Base-by-base conservation (phyloP, 2,113 vertebrate species). In the Rhombomys opimus region DNA sequence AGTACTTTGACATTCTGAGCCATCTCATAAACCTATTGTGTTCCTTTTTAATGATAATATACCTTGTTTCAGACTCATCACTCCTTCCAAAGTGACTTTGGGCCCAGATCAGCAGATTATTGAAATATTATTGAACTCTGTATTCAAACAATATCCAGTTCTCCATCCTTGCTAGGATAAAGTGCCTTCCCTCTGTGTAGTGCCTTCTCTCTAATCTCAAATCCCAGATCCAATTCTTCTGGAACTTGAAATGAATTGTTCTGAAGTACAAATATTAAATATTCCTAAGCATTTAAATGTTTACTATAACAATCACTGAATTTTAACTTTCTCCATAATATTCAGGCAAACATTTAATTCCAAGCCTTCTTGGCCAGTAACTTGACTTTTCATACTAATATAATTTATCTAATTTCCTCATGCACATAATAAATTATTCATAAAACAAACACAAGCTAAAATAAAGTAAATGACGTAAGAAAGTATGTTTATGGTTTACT, bases 381-480 rank as follows among this genome's bases (percentile, higher is more conserved):
- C 59, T 38, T 87, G 88, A 35, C 50, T 73, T 86, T 85, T 17
- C 86, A 61, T 68, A 57, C 63, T 81, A 93, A 38, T 75, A n/a
- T 77, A 94, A 95, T 89, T 89, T 95, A 76, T 94, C 67, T 90
- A 92, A 95, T 93, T 94, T 96, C 32, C 41, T 91, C 85, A 87
- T 72, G 82, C 91, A 41, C 38, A 35, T 77, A 92, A 95, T 92
- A 15, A 68, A 95, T 96, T 97, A 96, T 96, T 96, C 73, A 97
- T 87, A 89, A 35, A 89, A 54, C 54, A 93, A 89, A 78, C 57
- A 81, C 59, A 78, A 89, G 20, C 65, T 88, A 93, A 70, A 96
- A 94, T 87, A 65, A 95, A 75, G 46, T 95, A 95, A 91, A 94
- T 92, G 87, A 90, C 76, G 25, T 87, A 93, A 92, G 84, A 92